Conservation (phyloP, 2,888 invertebrate species). For the Amitus sp. region DNA sequence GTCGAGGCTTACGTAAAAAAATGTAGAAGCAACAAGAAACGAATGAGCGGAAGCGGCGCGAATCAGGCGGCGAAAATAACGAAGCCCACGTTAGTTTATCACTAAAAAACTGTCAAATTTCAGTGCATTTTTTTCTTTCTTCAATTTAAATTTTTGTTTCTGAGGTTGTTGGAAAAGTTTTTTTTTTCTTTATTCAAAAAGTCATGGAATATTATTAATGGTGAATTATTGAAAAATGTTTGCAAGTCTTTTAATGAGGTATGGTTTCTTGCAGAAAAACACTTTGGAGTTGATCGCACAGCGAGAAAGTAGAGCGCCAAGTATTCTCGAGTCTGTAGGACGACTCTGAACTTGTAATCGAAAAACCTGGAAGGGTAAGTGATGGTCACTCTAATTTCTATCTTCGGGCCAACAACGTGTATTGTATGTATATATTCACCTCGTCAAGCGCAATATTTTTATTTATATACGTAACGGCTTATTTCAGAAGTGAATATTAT, state of each 20-base stretch:
- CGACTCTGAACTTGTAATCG: slow-evolving; percentile 45
- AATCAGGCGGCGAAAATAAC: slow-evolving; percentile 39
- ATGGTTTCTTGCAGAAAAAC: slow-evolving; percentile 54
- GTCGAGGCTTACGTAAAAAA: slow-evolving; percentile 95
- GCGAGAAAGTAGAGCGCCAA: slow-evolving; percentile 47
- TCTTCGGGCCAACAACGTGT: slow-evolving; percentile 58
- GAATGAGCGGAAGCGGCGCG: slow-evolving; percentile 20
- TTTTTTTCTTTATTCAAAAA: no score
- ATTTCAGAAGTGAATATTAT: slow-evolving; percentile 41
- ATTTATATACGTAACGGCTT: slow-evolving; percentile 49
- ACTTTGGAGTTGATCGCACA: slow-evolving; percentile 63
- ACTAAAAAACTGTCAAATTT: not conserved
- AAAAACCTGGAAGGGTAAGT: slow-evolving; percentile 54
- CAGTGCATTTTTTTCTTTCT: not conserved
- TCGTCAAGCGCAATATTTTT: slow-evolving; percentile 61
- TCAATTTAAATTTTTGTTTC: not conserved
- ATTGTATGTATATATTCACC: slow-evolving; percentile 64
- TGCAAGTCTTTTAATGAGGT: slow-evolving; percentile 12
- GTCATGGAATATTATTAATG: not conserved
- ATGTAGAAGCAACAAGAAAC: slow-evolving; percentile 70
- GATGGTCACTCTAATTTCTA: slow-evolving; percentile 46
- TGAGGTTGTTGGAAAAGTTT: not conserved
- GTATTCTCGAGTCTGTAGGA: slow-evolving; percentile 49
- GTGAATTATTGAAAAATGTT: not conserved
- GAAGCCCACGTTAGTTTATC: slow-evolving; percentile 52